Percentiles rank a stretch among this genome's conserved stretches.
These are phyloP conservation scores for Thamnophis sirtalis DNA, from an alignment of 2,113 vertebrate genomes.

Conservation along the genomic window DNA sequence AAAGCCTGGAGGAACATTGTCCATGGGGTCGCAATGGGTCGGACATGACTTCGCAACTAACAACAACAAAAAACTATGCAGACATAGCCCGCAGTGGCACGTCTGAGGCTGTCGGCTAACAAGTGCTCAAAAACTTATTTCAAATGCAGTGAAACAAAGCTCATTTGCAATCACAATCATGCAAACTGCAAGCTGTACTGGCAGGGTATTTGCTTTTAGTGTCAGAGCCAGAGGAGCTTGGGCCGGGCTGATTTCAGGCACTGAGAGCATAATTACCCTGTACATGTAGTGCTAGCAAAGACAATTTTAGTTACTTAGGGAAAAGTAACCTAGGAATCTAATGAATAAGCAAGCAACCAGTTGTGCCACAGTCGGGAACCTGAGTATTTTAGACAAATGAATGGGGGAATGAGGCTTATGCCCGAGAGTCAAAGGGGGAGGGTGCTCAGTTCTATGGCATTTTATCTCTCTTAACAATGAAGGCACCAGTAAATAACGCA, in stretches of 20 bases:
- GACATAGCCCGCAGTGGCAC: background rate
- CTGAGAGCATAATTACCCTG: background rate
- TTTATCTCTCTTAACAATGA: background rate
- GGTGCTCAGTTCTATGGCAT: background rate
- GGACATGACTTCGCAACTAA: too few species aligned
- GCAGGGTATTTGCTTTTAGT: background rate
- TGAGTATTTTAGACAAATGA: background rate
- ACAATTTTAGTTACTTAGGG: background rate
- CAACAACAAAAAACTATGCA: background rate
- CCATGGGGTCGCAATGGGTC: too few species aligned
- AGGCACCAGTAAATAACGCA: background rate
- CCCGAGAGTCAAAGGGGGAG: background rate
- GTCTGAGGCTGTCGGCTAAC: background rate
- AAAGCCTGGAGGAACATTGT: too few species aligned
- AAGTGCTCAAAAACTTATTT: background rate
- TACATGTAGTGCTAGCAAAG: background rate
- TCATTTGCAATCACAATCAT: background rate
- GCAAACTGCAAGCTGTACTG: background rate
- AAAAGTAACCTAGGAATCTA: background rate
- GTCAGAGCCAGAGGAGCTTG: background rate
- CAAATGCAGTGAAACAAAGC: background rate
- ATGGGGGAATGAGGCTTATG: background rate
- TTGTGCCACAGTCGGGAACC: background rate
- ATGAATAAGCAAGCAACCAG: background rate
- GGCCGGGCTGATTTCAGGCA: background rate